Conservation (phyloP, 2,113 vertebrate genomes). For the Trematocara marginatum region DNA sequence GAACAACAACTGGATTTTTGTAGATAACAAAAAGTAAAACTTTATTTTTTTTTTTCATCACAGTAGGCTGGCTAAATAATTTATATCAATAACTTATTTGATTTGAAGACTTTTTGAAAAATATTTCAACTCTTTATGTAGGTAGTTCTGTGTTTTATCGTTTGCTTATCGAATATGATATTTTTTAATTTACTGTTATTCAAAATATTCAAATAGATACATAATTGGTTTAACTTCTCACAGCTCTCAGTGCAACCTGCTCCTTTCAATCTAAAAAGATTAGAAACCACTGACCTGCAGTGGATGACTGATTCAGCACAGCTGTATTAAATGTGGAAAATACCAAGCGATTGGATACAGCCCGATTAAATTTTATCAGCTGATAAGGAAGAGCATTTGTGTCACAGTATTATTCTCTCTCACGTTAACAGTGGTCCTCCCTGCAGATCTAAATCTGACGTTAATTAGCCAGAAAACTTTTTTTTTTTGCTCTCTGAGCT, state of each 20-base stretch:
- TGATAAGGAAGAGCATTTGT: neutral
- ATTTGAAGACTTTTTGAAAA: neutral
- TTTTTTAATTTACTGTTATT: accelerated
- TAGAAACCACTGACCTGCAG: neutral
- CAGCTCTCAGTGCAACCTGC: neutral
- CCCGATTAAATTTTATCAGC: neutral
- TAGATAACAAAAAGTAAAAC: neutral
- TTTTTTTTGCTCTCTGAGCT: neutral
- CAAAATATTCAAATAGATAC: neutral
- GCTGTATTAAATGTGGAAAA: neutral
- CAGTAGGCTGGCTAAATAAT: accelerated
- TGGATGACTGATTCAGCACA: neutral
- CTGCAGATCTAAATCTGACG: neutral
- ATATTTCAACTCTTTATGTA: neutral
- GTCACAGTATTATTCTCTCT: neutral
- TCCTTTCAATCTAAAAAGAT: neutral
- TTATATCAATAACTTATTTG: neutral
- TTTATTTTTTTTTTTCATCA: neutral
- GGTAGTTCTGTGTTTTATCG: neutral
- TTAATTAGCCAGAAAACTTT: neutral
- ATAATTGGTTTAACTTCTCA: neutral
- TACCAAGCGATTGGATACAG: neutral
- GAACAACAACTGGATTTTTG: neutral
- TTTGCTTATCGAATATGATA: accelerated
- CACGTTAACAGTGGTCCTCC: neutral